phyloP scores from a whole-genome alignment of 2,888 invertebrate genomes.

The Drosophila phalerata region DNA sequence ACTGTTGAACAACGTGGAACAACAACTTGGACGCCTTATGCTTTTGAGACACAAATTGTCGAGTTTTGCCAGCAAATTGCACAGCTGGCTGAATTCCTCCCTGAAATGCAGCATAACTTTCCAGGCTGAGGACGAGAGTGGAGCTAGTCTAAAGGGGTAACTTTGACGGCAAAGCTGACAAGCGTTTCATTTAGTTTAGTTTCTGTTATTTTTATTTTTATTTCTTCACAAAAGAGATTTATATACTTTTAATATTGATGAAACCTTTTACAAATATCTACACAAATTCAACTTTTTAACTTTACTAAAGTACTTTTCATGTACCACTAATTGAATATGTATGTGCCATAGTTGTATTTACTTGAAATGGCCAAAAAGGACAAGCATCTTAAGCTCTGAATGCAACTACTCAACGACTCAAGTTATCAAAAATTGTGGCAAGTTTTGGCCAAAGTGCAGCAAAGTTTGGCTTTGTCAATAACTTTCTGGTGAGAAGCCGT shows the following conservation, averaged over 20 bases:
- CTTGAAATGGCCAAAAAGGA: slow-evolving; percentile 28
- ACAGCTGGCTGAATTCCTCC: slow-evolving; percentile 63
- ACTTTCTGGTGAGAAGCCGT: slow-evolving; percentile 20
- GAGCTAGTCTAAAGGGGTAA: slow-evolving; percentile 19
- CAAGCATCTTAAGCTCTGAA: slow-evolving; percentile 12
- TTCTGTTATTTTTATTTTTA: slow-evolving; percentile 14
- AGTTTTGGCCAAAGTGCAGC: slow-evolving; percentile 28
- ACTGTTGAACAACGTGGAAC: slow-evolving; percentile 16
- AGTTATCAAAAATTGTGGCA: slow-evolving; percentile 44
- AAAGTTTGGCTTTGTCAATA: slow-evolving; percentile 26
- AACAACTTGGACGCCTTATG: slow-evolving; percentile 45
- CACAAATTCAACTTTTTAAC: slow-evolving; percentile 56
- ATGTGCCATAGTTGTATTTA: background rate
- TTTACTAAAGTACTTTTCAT: slow-evolving; percentile 34
- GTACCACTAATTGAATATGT: slow-evolving; percentile 65
- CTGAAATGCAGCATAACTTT: background rate
- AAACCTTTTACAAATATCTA: slow-evolving; percentile 59
- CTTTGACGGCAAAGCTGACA: slow-evolving; percentile 52
- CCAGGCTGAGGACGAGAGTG: slow-evolving; percentile 14
- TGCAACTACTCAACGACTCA: slow-evolving; percentile 28
- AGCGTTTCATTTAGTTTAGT: slow-evolving; percentile 69
- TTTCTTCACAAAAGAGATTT: slow-evolving; percentile 37
- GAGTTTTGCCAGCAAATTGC: slow-evolving; percentile 73
- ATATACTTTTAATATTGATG: slow-evolving; percentile 66
- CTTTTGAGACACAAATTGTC: slow-evolving; percentile 69